These are phyloP conservation scores for Calyptommatus sinebrachiatus DNA, from an alignment of 2,113 vertebrate genomes.

Conservation along the genomic window DNA sequence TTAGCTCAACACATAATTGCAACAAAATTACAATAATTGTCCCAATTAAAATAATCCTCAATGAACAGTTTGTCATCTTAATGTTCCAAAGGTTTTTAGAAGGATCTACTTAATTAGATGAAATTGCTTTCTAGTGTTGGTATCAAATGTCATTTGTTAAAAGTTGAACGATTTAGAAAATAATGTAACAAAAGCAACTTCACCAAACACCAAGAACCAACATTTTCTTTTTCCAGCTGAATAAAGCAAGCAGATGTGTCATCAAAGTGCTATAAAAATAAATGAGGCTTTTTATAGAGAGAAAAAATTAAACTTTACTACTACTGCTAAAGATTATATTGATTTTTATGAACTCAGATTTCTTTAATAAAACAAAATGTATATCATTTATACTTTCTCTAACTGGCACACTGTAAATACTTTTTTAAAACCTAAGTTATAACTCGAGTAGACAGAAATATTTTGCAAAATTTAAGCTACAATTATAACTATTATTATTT, in stretches of 20 bases:
- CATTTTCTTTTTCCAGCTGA: conserved; percentile 76
- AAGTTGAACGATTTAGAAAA: conserved; percentile 87
- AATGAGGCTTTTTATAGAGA: conserved; percentile 78
- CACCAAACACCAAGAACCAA: conserved; percentile 79
- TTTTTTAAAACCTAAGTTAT: conserved; percentile 51
- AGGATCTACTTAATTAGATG: conserved; percentile 92
- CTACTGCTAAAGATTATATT: conserved; percentile 70
- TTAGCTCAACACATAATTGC: conserved; percentile 94
- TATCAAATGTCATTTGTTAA: conserved; percentile 91
- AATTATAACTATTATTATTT: background rate
- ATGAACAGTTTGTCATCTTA: conserved; percentile 97
- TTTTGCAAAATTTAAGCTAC: background rate
- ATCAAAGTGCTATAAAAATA: conserved; percentile 83
- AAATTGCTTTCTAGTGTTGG: conserved; percentile 90
- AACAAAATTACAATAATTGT: conserved; percentile 99
- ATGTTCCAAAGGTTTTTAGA: conserved; percentile 91
- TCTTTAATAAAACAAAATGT: conserved; percentile 71
- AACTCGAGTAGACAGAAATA: conserved; percentile 52
- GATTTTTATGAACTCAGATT: conserved; percentile 69
- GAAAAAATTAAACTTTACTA: conserved; percentile 77
- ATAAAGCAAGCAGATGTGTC: conserved; percentile 82
- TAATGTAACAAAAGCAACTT: conserved; percentile 84
- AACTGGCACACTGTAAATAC: conserved; percentile 68
- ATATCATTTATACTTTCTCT: conserved; percentile 58
- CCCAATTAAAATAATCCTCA: conserved; percentile 98